Conservation (phyloP, 2,113 vertebrate species). For the Bufo bufo region DNA sequence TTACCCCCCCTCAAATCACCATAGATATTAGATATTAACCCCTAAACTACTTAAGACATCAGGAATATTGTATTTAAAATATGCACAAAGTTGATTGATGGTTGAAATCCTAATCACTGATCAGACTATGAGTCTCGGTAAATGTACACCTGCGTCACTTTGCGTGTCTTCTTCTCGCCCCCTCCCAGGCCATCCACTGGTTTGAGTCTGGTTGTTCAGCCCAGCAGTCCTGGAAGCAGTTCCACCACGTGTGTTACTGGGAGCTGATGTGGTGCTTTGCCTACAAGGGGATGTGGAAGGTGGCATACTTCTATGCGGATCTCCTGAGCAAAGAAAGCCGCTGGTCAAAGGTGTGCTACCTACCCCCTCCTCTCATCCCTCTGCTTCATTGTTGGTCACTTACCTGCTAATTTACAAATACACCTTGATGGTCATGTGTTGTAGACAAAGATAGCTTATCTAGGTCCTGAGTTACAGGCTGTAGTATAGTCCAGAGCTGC, state of each 20-base stretch:
- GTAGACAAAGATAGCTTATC: too few relatives aligned
- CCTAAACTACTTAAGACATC: too few relatives aligned
- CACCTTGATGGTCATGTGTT: too few relatives aligned
- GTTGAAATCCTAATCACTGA: too few relatives aligned
- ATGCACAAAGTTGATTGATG: not conserved
- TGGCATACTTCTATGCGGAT: constrained; percentile 84
- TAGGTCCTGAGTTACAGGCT: not conserved
- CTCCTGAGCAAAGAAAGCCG: constrained; percentile 81
- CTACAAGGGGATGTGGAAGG: constrained; percentile 77
- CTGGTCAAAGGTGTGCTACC: constrained; percentile 77
- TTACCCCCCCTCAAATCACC: too few relatives aligned
- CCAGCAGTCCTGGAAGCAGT: constrained; percentile 82
- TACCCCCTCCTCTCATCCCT: not conserved
- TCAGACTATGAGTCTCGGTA: not conserved
- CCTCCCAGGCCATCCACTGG: constrained; percentile 74
- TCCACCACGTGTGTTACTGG: constrained; percentile 88
- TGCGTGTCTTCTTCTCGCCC: not conserved
- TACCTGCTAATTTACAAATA: not conserved
- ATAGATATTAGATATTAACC: too few relatives aligned
- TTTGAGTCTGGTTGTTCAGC: constrained; percentile 81
- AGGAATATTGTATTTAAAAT: too few relatives aligned
- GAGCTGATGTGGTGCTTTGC: constrained; percentile 86
- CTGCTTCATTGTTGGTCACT: not conserved
- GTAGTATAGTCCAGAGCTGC: not conserved
- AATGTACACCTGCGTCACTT: too few relatives aligned